These are phyloP conservation scores for Siniperca obscura DNA, from an alignment of 2,797 vertebrate species.

Conservation along the genomic window DNA sequence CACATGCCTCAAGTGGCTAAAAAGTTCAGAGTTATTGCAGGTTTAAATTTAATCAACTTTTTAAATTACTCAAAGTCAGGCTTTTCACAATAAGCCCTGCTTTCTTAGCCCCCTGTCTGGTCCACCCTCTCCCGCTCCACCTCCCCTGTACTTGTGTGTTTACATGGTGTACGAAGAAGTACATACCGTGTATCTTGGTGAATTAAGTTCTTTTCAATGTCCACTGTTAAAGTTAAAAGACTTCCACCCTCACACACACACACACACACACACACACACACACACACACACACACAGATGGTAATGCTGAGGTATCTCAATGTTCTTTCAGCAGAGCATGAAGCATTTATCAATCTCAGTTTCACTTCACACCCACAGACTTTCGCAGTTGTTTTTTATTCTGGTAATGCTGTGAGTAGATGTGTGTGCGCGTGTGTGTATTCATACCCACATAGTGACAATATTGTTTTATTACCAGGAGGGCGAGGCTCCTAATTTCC, in stretches of 20 bases:
- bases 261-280: conserved; percentile 10
- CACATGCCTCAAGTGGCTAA: background rate
- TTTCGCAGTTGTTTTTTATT: conserved; percentile 31
- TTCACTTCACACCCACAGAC: conserved; percentile 59
- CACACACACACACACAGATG: conserved; percentile 5
- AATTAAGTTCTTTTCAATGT: conserved; percentile 9
- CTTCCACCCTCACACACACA: background rate
- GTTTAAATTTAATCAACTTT: background rate
- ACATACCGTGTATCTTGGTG: conserved; percentile 1
- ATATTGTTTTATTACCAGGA: conserved; percentile 61
- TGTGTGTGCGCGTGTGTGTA: conserved; percentile 36
- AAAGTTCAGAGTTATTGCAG: background rate
- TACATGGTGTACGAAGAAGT: background rate
- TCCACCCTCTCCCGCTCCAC: background rate
- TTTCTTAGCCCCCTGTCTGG: background rate
- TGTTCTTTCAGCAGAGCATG: conserved; percentile 40
- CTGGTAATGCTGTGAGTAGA: conserved; percentile 37
- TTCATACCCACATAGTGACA: conserved; percentile 50
- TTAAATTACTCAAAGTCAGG: background rate
- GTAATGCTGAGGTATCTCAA: conserved; percentile 40
- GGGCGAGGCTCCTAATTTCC: conserved; percentile 53
- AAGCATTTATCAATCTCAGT: conserved; percentile 61
- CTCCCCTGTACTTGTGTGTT: background rate
- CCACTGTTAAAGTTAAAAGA: conserved; percentile 21
- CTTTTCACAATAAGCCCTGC: background rate